Conservation (phyloP, 2,797 vertebrate genomes). For the Apogon talboti region DNA sequence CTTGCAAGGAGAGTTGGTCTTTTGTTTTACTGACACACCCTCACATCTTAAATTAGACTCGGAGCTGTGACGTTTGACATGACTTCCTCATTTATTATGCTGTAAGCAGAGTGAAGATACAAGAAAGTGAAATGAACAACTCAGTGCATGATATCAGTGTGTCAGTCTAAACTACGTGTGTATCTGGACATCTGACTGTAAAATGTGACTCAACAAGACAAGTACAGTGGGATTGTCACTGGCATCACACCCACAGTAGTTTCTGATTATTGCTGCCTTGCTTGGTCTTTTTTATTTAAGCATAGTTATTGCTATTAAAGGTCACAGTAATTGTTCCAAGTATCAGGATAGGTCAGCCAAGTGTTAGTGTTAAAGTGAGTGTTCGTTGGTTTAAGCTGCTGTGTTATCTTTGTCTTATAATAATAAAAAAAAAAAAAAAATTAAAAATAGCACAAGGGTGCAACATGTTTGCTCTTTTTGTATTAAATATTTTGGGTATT, state of each 20-base stretch:
- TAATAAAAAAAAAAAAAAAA: no score
- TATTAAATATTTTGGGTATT: no score
- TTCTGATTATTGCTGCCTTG: neutral
- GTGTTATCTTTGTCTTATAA: neutral
- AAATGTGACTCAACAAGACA: constrained; percentile 21
- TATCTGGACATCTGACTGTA: neutral
- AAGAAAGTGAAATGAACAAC: constrained; percentile 9
- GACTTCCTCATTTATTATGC: constrained; percentile 21
- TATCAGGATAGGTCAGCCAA: neutral
- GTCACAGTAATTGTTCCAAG: neutral
- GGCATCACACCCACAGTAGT: constrained; percentile 1
- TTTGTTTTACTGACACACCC: constrained; percentile 33
- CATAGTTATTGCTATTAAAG: constrained; percentile 11
- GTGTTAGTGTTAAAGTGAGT: neutral
- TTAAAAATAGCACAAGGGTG: no score
- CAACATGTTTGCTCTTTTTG: no score
- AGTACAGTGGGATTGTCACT: neutral
- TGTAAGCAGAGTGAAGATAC: neutral
- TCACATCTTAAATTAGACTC: constrained; percentile 28
- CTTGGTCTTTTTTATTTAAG: neutral
- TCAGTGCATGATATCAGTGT: neutral
- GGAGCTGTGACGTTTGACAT: constrained; percentile 1
- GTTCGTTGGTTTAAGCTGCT: neutral
- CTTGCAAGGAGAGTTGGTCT: constrained; percentile 9
- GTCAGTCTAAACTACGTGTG: neutral